Evolutionary conservation across 2,888 invertebrate genomes (phyloP).

Genomic region (Chalcosyrphus nemorum): DNA sequence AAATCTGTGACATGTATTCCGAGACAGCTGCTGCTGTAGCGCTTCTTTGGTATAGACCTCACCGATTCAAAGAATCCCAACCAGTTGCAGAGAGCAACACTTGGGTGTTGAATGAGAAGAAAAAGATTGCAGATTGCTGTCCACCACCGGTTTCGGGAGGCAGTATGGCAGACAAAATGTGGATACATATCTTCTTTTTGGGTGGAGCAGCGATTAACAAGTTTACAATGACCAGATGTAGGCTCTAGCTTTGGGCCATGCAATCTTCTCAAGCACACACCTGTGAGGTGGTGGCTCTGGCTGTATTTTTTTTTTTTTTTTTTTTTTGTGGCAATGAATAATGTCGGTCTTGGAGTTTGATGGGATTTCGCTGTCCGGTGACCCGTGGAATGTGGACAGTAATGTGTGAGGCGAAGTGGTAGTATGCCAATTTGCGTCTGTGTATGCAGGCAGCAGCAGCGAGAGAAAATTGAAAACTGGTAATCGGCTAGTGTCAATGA

Average conservation of each 20-base stretch:
- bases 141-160: conserved; percentile 35
- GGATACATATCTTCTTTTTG: conserved; percentile 66
- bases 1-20: conserved; percentile 48
- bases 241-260: conserved; percentile 1
- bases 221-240: conserved; percentile 61
- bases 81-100: conserved; percentile 41
- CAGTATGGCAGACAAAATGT: conserved; percentile 50
- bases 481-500: conserved; percentile 21
- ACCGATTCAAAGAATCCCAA: conserved; percentile 44
- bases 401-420: conserved; percentile 30
- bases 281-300: conserved; percentile 21
- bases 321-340: conserved; percentile 34
- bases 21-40: conserved; percentile 41
- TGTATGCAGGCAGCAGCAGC: neutral
- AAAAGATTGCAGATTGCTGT: conserved; percentile 26
- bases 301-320: no score
- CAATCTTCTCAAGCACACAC: conserved; percentile 35
- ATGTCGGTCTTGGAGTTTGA: conserved; percentile 28
- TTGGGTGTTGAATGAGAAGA: neutral
- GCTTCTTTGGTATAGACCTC: conserved; percentile 48
- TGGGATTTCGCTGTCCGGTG: conserved; percentile 30
- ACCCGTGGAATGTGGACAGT: conserved; percentile 59
- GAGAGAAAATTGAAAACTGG: conserved; percentile 25
- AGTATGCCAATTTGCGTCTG: conserved; percentile 44
- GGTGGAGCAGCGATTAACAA: conserved; percentile 69